Evolutionary conservation across 2,113 vertebrate genomes (phyloP).

Genomic region (Ciconia maguari): DNA sequence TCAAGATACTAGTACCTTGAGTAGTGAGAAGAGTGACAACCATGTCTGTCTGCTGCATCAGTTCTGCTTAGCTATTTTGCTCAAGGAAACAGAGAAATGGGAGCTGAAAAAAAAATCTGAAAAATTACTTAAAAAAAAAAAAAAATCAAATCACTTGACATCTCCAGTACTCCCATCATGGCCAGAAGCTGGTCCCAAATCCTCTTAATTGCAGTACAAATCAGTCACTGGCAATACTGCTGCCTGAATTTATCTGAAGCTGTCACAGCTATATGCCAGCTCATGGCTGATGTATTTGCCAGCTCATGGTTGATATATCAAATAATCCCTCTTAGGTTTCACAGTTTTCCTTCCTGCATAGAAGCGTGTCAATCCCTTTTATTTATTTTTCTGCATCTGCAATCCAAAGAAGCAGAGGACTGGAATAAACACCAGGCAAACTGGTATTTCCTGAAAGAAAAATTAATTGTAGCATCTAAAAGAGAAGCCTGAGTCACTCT

Average conservation of each 20-base stretch:
- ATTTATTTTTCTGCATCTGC: not conserved
- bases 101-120: not conserved
- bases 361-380: not conserved
- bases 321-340: not conserved
- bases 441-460: not conserved
- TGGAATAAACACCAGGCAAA: not conserved
- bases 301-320: not conserved
- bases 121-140: not conserved
- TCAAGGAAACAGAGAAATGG: not conserved
- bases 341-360: not conserved
- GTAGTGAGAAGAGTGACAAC: not conserved
- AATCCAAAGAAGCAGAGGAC: not conserved
- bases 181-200: not conserved
- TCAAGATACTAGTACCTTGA: not conserved
- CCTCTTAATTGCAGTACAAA: not conserved
- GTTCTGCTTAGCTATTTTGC: not conserved
- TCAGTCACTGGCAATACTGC: not conserved
- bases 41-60: not conserved
- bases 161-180: not conserved
- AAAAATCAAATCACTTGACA: not conserved
- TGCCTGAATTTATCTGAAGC: not conserved
- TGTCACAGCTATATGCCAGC: not conserved
- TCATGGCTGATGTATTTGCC: not conserved
- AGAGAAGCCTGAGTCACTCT: not conserved
- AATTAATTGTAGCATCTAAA: not conserved